A percentile compares a stretch with the other conserved stretches of the same genome.
Conservation (phyloP, 92 coral and sea anemone species). For the Porites rus region DNA sequence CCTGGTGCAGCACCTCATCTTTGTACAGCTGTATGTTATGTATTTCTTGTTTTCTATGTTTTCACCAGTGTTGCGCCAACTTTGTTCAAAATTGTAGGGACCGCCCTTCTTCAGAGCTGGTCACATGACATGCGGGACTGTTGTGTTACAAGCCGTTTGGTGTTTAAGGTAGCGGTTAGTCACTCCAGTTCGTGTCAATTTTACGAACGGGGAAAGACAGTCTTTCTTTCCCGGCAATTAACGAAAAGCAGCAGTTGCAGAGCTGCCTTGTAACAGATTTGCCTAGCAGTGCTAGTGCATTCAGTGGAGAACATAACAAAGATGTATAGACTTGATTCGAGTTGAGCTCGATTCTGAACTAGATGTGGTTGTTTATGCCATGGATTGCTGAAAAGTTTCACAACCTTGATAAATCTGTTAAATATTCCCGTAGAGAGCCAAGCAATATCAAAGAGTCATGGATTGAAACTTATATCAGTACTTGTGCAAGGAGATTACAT, state of each 20-base stretch:
- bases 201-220: conserved; percentile 29
- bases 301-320: conserved; percentile 6
- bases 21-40: background rate
- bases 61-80: conserved; percentile 54
- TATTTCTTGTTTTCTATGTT: conserved; percentile 38
- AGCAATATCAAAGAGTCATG: conserved; percentile 23
- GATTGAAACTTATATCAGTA: background rate
- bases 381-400: background rate
- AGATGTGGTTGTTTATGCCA: conserved; percentile 12
- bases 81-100: conserved; percentile 58
- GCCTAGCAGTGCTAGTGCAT: conserved; percentile 43
- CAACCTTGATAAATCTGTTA: conserved; percentile 13
- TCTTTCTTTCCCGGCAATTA: conserved; percentile 46
- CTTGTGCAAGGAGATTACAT: background rate
- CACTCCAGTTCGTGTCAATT: conserved; percentile 40
- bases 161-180: conserved; percentile 59
- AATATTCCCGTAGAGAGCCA: background rate
- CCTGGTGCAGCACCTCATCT: conserved; percentile 22
- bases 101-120: conserved; percentile 48
- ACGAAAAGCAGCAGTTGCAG: conserved; percentile 2
- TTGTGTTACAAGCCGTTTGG: conserved; percentile 34
- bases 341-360: conserved; percentile 30
- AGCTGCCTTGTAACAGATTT: background rate
- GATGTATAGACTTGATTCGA: background rate
- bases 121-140: conserved; percentile 40